Conservation (phyloP, 2,888 invertebrate species). For the Ochropleura leucogaster region DNA sequence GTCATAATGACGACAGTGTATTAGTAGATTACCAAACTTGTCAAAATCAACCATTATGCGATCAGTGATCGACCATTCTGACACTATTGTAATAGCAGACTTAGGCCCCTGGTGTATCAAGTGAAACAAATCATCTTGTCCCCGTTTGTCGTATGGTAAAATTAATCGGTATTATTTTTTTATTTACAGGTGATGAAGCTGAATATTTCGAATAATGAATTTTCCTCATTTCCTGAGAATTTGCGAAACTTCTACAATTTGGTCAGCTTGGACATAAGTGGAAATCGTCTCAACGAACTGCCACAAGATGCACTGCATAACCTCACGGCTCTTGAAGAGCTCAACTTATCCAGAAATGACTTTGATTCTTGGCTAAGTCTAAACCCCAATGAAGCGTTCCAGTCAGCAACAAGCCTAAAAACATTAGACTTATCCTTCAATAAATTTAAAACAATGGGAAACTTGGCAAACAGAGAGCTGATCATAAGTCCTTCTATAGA, state of each 20-base stretch:
- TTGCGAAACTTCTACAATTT: conserved; percentile 78
- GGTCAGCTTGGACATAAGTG: conserved; percentile 80
- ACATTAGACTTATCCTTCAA: conserved; percentile 92
- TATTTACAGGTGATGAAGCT: conserved; percentile 91
- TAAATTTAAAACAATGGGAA: conserved; percentile 89
- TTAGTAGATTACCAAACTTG: too few species aligned
- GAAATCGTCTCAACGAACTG: conserved; percentile 89
- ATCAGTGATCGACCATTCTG: too few species aligned
- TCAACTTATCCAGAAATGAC: conserved; percentile 92
- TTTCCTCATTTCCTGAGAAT: conserved; percentile 89
- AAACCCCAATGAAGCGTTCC: conserved; percentile 88
- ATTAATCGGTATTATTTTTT: conserved; percentile 18
- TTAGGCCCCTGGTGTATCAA: too few species aligned
- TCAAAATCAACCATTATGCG: too few species aligned
- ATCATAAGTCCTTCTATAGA: conserved; percentile 91
- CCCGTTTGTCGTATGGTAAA: neutral
- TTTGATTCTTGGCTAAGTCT: conserved; percentile 91
- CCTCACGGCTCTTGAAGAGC: conserved; percentile 89
- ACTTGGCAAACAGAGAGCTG: conserved; percentile 86
- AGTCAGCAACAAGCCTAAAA: conserved; percentile 87
- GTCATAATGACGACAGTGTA: too few species aligned
- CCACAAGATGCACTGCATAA: conserved; percentile 86
- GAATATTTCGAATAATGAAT: conserved; percentile 92
- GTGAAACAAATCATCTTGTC: neutral
- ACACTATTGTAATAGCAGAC: too few species aligned